These are phyloP conservation scores for Exaiptasia diaphana DNA, from an alignment of 64 coral and sea anemone genomes.

Conservation along the genomic window DNA sequence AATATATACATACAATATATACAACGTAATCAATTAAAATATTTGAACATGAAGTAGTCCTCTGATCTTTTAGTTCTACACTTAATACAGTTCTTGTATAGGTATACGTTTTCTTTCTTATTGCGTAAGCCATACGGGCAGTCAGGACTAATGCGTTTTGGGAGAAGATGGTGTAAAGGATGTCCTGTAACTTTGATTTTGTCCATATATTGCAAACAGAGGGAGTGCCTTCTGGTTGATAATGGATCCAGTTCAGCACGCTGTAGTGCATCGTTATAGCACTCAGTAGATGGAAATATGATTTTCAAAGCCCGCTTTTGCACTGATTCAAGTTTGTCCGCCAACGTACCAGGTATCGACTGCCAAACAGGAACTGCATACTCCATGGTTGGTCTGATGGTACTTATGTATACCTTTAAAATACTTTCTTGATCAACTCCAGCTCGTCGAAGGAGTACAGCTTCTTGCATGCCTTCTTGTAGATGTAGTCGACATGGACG, in stretches of 20 bases:
- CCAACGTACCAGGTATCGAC: not conserved
- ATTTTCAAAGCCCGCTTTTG: constrained; percentile 27
- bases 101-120: not conserved
- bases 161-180: not conserved
- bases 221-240: constrained; percentile 10
- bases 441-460: constrained; percentile 41
- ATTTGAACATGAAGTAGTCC: not conserved
- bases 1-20: no score
- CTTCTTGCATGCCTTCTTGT: constrained; percentile 37
- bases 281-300: constrained; percentile 28
- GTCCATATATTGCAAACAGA: constrained; percentile 30
- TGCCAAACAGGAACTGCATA: constrained; percentile 49
- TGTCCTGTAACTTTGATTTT: not conserved
- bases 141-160: not conserved
- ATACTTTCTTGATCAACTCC: not conserved
- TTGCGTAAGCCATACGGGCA: not conserved
- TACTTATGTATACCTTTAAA: constrained; percentile 29
- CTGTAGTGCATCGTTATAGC: constrained; percentile 19
- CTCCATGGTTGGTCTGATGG: constrained; percentile 19
- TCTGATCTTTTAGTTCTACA: no score
- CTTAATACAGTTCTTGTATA: no score
- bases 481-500: constrained; percentile 40
- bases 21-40: no score
- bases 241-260: not conserved
- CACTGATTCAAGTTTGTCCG: constrained; percentile 28